phyloP scores from a whole-genome alignment of 2,113 vertebrate species.

The Eudyptes chrysolophus region DNA sequence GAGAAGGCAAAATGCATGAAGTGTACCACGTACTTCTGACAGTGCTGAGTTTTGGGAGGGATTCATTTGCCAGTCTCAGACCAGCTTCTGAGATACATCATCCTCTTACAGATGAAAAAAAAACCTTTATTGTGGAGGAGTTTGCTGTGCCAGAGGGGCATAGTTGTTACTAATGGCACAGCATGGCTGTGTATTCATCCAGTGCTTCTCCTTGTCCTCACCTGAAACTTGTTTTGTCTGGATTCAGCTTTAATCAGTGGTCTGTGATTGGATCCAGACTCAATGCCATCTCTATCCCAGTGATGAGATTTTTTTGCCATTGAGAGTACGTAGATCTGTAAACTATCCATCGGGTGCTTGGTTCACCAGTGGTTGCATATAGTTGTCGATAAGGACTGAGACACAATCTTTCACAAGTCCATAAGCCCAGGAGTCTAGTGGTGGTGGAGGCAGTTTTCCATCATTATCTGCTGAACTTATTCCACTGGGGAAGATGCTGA shows the following conservation, averaged over 20 bases:
- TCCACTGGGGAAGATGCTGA: neutral
- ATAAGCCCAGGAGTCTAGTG: neutral
- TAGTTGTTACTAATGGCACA: neutral
- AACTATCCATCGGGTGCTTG: neutral
- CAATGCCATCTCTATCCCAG: neutral
- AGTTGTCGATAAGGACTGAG: neutral
- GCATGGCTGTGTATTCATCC: neutral
- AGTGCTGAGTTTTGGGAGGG: neutral
- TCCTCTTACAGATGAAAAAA: neutral
- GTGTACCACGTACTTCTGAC: neutral
- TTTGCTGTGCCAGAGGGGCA: neutral
- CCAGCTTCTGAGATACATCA: neutral
- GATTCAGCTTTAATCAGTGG: neutral
- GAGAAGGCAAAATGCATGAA: neutral
- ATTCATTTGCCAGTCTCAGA: neutral
- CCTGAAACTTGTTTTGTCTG: neutral
- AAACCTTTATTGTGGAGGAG: neutral
- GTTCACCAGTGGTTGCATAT: neutral
- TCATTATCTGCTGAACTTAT: neutral
- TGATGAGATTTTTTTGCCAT: neutral
- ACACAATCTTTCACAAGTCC: neutral
- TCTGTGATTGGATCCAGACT: neutral
- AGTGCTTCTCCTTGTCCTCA: neutral
- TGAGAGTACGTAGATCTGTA: accelerated
- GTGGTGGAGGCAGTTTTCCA: neutral